phyloP scores from a whole-genome alignment of 2,797 vertebrate genomes.

The Menidia menidia region DNA sequence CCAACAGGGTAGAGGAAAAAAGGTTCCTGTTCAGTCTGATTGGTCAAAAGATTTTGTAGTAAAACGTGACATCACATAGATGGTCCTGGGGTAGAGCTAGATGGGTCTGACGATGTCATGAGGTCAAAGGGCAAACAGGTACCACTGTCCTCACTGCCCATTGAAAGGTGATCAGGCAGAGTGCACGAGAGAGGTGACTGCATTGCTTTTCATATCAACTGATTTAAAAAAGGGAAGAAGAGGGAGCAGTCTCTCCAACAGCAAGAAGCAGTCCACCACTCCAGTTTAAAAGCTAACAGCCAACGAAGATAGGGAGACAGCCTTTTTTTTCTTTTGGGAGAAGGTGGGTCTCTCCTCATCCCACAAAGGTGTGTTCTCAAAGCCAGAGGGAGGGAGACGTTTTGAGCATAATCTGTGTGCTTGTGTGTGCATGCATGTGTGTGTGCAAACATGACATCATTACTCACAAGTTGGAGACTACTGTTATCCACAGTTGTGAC shows the following conservation, averaged over 20 bases:
- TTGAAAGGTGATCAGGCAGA: slow-evolving; percentile 72
- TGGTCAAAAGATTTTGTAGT: slow-evolving; percentile 75
- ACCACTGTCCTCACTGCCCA: slow-evolving; percentile 74
- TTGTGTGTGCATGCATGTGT: slow-evolving; percentile 54
- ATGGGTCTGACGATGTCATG: slow-evolving; percentile 76
- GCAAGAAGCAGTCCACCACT: slow-evolving; percentile 70
- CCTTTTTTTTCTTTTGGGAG: slow-evolving; percentile 65
- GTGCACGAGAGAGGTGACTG: slow-evolving; percentile 71
- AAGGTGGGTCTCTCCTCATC: slow-evolving; percentile 57
- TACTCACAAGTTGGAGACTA: slow-evolving; percentile 86
- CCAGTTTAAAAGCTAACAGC: slow-evolving; percentile 73
- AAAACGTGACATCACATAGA: slow-evolving; percentile 80
- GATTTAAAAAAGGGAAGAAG: slow-evolving; percentile 80
- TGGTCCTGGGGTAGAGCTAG: slow-evolving; percentile 79
- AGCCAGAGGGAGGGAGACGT: slow-evolving; percentile 84
- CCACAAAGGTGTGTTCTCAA: slow-evolving; percentile 69
- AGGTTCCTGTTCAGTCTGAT: slow-evolving; percentile 72
- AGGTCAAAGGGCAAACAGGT: slow-evolving; percentile 76
- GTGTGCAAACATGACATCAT: slow-evolving; percentile 88
- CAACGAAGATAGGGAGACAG: slow-evolving; percentile 62
- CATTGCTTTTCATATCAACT: slow-evolving; percentile 80
- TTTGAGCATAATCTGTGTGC: slow-evolving; percentile 62
- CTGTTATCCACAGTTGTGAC: slow-evolving; percentile 83
- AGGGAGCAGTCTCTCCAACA: slow-evolving; percentile 67
- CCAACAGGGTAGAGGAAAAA: slow-evolving; percentile 59